Evolutionary conservation across 1,140 invertebrate genomes (phyloP).

Genomic region (Drosophila lacertosa): DNA sequence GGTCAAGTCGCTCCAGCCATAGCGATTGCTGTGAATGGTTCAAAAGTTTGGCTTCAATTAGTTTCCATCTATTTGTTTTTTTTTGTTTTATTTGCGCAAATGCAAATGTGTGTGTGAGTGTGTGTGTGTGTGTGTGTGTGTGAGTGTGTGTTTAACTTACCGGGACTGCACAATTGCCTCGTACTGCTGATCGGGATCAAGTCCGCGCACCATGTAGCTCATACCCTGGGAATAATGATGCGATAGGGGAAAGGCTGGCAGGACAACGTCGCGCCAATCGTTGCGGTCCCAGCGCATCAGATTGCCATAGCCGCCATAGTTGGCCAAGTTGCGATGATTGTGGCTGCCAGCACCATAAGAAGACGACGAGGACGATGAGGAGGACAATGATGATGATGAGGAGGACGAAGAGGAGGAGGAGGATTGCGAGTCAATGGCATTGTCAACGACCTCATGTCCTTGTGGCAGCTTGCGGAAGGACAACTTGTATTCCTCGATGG

Average conservation of each 20-base stretch:
- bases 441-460: conserved; percentile 84
- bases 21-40: conserved; percentile 85
- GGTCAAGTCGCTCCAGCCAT: conserved; percentile 87
- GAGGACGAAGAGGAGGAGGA: no score
- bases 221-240: conserved; percentile 85
- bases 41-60: conserved; percentile 42
- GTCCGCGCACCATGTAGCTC: conserved; percentile 86
- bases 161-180: conserved; percentile 87
- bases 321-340: conserved; percentile 76
- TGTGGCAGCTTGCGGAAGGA: conserved; percentile 87
- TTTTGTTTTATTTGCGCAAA: no score
- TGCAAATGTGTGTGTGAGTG: no score
- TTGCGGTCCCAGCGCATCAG: conserved; percentile 84
- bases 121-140: no score
- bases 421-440: conserved; percentile 84
- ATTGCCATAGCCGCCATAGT: conserved; percentile 77
- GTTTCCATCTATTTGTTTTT: neutral
- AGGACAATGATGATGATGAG: conserved; percentile 68
- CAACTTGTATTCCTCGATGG: conserved; percentile 88
- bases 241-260: conserved; percentile 85
- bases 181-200: conserved; percentile 86
- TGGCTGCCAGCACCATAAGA: conserved; percentile 63
- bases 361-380: conserved; percentile 51
- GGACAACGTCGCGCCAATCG: conserved; percentile 87
- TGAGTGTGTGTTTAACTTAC: conserved; percentile 58